Evolutionary conservation across 92 coral and sea anemone genomes (phyloP).

Genomic region (Parazoanthus swiftii): DNA sequence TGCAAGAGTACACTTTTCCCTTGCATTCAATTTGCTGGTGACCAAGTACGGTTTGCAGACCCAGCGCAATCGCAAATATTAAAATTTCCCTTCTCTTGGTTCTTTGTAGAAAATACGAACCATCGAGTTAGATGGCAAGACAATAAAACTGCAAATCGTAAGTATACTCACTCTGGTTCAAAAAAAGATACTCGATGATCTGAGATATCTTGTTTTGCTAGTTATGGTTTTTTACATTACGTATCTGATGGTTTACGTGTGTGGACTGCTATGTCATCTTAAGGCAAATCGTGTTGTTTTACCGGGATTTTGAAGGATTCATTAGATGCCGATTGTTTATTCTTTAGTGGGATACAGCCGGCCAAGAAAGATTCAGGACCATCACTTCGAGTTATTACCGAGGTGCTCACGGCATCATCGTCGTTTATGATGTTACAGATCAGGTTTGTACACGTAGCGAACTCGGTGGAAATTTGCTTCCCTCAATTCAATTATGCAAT

Average conservation of each 20-base stretch:
- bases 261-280: constrained; percentile 39
- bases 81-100: constrained; percentile 9
- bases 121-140: constrained; percentile 99
- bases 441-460: constrained; percentile 70
- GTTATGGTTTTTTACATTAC: constrained; percentile 14
- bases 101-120: constrained; percentile 93
- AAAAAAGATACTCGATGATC: not conserved
- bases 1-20: constrained; percentile 17
- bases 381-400: constrained; percentile 98
- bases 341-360: constrained; percentile 98
- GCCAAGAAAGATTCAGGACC: constrained; percentile 96
- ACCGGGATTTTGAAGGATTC: constrained; percentile 40
- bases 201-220: constrained; percentile 12
- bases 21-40: constrained; percentile 14
- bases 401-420: constrained; percentile 98
- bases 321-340: constrained; percentile 38
- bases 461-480: not conserved
- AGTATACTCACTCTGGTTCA: constrained; percentile 45
- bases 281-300: constrained; percentile 36
- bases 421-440: constrained; percentile 98
- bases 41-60: not conserved
- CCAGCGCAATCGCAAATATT: not conserved
- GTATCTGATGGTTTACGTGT: constrained; percentile 17
- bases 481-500: constrained; percentile 17
- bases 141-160: constrained; percentile 98